These are phyloP conservation scores for Grantiella picta DNA, from an alignment of 2,113 vertebrate species.

Conservation along the genomic window DNA sequence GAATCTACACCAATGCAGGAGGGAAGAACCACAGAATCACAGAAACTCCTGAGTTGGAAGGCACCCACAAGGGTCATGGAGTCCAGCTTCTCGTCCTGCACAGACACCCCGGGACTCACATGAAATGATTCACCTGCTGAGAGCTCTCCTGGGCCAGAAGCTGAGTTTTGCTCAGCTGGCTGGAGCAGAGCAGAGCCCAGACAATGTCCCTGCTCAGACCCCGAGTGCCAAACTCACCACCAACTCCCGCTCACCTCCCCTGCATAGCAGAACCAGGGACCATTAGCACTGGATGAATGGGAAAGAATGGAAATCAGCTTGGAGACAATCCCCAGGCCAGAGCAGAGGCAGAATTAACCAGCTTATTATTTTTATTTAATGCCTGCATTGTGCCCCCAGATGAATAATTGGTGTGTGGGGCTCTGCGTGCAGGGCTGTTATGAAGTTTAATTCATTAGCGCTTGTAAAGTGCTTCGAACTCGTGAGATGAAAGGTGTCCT, in stretches of 20 bases:
- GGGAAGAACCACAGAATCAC: not conserved
- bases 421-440: not conserved
- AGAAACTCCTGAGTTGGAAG: not conserved
- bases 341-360: conserved; percentile 31
- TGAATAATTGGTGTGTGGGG: conserved; percentile 2
- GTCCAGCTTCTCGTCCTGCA: not conserved
- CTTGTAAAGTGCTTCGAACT: conserved; percentile 37
- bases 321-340: not conserved
- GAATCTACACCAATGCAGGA: not conserved
- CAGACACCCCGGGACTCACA: not conserved
- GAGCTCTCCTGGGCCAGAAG: not conserved
- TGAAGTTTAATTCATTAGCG: conserved; percentile 41
- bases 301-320: not conserved
- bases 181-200: not conserved
- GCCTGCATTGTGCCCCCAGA: not conserved
- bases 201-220: not conserved
- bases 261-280: not conserved
- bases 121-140: not conserved
- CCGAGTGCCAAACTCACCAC: not conserved
- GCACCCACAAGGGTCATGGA: accelerated
- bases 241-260: not conserved
- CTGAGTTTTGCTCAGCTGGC: not conserved
- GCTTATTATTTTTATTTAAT: conserved; percentile 55
- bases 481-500: conserved; percentile 40
- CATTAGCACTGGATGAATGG: not conserved